Percentiles rank a stretch among this genome's conserved stretches.
These are phyloP conservation scores for Callyntrura sp. DNA, from an alignment of 2,888 invertebrate species.

Conservation along the genomic window DNA sequence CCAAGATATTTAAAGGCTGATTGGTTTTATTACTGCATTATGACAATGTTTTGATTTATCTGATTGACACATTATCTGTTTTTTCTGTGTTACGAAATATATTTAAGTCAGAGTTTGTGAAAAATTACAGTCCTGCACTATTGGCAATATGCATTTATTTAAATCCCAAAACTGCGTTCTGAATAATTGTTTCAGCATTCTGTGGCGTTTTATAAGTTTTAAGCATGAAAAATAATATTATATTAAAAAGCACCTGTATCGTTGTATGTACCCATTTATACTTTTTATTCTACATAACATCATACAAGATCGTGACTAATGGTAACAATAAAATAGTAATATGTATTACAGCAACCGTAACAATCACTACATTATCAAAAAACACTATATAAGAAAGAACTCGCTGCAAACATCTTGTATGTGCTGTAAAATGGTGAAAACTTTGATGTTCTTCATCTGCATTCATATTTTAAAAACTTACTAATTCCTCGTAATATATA, in stretches of 20 bases:
- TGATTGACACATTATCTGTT: constrained; percentile 7
- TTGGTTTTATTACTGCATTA: background rate
- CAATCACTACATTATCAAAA: constrained; percentile 10
- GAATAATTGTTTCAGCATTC: background rate
- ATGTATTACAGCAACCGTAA: background rate
- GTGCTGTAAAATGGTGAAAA: too few species aligned
- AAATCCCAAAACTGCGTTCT: background rate
- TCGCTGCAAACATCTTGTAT: too few species aligned
- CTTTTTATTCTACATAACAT: background rate
- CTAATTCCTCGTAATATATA: too few species aligned
- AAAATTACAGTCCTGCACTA: background rate
- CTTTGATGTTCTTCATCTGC: too few species aligned
- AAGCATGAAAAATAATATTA: too few species aligned
- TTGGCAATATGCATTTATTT: background rate
- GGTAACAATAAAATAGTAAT: background rate
- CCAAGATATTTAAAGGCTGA: too few species aligned
- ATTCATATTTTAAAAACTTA: too few species aligned
- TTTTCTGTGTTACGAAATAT: background rate
- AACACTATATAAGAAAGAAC: too few species aligned
- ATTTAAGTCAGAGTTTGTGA: background rate
- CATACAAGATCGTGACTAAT: background rate
- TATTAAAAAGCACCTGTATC: background rate
- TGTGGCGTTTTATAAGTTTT: background rate
- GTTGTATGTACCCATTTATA: background rate
- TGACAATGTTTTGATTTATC: background rate